Percentiles rank a stretch among this genome's conserved stretches.
Conservation (phyloP, 2,113 vertebrate genomes). For the Labeo catla region DNA sequence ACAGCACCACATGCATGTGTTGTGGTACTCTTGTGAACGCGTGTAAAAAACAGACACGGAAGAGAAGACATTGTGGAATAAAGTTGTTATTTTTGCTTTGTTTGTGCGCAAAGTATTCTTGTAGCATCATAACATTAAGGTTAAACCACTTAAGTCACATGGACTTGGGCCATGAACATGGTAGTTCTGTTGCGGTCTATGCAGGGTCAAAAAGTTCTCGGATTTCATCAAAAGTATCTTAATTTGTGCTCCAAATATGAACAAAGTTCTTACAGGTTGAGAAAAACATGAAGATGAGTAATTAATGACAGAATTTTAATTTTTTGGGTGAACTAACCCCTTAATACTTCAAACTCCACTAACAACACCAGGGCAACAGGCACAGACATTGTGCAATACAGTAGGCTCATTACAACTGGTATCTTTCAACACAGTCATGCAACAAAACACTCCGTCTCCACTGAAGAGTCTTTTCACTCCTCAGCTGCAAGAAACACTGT, state of each 20-base stretch:
- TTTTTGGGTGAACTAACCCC: too few species aligned
- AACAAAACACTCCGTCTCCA: conserved; percentile 7
- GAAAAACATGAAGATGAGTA: too few species aligned
- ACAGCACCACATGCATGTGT: not conserved
- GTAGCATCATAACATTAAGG: not conserved
- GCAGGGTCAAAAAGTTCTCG: not conserved
- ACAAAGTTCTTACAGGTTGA: too few species aligned
- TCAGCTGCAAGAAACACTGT: conserved; percentile 47
- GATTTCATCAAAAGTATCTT: not conserved
- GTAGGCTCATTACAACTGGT: not conserved
- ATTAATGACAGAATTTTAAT: too few species aligned
- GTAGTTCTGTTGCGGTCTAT: not conserved
- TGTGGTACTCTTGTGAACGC: too few species aligned
- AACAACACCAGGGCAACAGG: not conserved
- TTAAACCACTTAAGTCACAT: not conserved
- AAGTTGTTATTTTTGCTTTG: not conserved
- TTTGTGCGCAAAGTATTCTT: not conserved
- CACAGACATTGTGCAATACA: not conserved
- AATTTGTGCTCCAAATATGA: too few species aligned
- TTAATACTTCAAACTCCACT: not conserved
- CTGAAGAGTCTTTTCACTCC: not conserved
- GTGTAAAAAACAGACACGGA: too few species aligned
- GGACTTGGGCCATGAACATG: not conserved
- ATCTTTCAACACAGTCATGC: conserved; percentile 9
- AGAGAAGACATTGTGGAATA: not conserved